These are phyloP conservation scores for Patella caerulea DNA, from an alignment of 2,888 invertebrate species.

Conservation along the genomic window DNA sequence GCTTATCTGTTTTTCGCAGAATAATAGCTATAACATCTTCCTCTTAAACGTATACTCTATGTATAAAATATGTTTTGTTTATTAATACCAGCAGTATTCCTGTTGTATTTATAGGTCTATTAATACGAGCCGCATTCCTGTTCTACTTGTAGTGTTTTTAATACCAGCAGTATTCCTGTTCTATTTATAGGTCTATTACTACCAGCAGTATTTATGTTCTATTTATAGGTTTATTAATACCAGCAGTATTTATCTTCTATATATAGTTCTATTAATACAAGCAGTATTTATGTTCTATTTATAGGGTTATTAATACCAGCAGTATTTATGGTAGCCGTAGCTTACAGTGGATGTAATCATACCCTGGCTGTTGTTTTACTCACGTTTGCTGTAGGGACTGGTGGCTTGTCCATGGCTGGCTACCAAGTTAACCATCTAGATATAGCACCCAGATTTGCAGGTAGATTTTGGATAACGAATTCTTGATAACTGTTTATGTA, in stretches of 20 bases:
- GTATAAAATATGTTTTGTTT: no score
- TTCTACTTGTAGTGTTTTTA: no score
- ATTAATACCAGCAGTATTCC: no score
- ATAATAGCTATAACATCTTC: no score
- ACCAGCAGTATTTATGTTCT: no score
- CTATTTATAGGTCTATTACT: no score
- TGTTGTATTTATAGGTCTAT: no score
- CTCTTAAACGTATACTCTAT: no score
- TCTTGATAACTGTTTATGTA: no score
- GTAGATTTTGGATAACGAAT: conserved; percentile 27
- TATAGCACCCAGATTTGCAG: conserved; percentile 56
- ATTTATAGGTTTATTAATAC: conserved; percentile 49
- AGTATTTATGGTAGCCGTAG: conserved; percentile 46
- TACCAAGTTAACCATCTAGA: conserved; percentile 57
- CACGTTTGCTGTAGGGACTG: conserved; percentile 49
- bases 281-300: neutral
- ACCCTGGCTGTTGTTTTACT: conserved; percentile 46
- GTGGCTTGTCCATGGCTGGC: conserved; percentile 52
- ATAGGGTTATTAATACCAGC: conserved; percentile 47
- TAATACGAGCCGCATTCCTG: no score
- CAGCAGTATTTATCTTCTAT: neutral
- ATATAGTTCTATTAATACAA: conserved; percentile 19
- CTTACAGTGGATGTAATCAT: conserved; percentile 52
- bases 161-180: no score
- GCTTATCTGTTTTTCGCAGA: no score